Conservation (phyloP, 2,113 vertebrate species). For the Muntiacus reevesi region DNA sequence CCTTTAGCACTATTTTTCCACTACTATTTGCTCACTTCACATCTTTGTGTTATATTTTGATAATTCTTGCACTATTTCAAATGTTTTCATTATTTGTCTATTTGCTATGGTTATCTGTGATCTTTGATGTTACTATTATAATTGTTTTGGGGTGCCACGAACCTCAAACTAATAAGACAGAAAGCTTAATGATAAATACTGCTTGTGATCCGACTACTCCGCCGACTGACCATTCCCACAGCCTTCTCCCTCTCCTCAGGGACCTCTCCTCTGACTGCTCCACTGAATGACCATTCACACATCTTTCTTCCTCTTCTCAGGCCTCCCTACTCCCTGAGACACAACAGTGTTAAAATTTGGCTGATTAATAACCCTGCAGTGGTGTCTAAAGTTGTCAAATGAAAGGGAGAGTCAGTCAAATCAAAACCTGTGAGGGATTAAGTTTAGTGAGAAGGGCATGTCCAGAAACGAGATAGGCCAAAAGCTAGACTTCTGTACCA, state of each 20-base stretch:
- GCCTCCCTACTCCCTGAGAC: not conserved
- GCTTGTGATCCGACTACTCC: not conserved
- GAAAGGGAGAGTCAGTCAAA: not conserved
- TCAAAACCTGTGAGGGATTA: not conserved
- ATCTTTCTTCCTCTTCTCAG: not conserved
- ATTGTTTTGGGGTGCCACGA: not conserved
- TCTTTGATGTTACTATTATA: not conserved
- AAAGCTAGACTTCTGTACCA: not conserved
- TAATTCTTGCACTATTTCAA: not conserved
- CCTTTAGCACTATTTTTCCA: not conserved
- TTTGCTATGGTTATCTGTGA: not conserved
- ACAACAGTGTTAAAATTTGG: not conserved
- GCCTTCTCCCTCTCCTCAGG: not conserved
- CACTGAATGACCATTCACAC: not conserved
- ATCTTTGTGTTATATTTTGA: not conserved
- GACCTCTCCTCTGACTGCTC: not conserved
- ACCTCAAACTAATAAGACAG: not conserved
- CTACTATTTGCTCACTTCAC: not conserved
- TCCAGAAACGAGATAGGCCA: not conserved
- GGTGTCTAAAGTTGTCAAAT: not conserved
- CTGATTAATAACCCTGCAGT: not conserved
- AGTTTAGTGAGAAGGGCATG: not conserved
- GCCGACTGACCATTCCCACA: not conserved
- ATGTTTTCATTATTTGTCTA: not conserved
- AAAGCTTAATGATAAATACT: not conserved